Conservation (phyloP, 2,888 invertebrate species). For the Pimpla rufipes region DNA sequence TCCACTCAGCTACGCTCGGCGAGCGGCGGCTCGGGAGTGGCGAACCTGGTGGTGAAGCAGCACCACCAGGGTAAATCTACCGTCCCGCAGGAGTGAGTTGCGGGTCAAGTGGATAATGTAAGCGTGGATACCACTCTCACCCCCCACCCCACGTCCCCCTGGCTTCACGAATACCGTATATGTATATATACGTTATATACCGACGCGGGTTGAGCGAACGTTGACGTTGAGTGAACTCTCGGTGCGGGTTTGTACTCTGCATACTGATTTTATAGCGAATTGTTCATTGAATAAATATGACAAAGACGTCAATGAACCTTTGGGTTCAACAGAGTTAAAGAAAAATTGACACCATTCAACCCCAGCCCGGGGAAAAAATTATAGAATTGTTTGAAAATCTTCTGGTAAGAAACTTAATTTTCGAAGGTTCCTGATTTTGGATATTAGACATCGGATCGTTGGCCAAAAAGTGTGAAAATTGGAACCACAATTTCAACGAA, state of each 20-base stretch:
- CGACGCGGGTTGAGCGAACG: constrained; percentile 15
- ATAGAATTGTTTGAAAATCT: no score
- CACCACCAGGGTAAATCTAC: constrained; percentile 57
- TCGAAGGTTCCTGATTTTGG: no score
- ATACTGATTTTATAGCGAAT: constrained; percentile 44
- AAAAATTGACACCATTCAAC: background rate
- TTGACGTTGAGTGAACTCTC: constrained; percentile 42
- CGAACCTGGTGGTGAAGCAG: constrained; percentile 51
- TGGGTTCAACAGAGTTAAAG: background rate
- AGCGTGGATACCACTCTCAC: constrained; percentile 61
- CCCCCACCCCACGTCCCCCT: no score
- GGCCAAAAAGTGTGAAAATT: no score
- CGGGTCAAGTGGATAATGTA: constrained; percentile 74
- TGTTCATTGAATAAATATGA: constrained; percentile 32
- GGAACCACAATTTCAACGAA: no score
- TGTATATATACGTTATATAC: constrained; percentile 27
- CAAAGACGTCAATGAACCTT: constrained; percentile 1
- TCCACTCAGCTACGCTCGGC: constrained; percentile 56
- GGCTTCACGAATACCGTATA: constrained; percentile 48
- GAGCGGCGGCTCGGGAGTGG: constrained; percentile 28
- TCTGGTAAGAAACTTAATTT: no score
- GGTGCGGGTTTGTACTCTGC: constrained; percentile 18
- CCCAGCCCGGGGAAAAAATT: no score
- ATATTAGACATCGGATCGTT: no score
- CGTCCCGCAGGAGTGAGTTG: constrained; percentile 62